Evolutionary conservation across 1,140 invertebrate genomes (phyloP).

Genomic region (Brachionus rubens): DNA sequence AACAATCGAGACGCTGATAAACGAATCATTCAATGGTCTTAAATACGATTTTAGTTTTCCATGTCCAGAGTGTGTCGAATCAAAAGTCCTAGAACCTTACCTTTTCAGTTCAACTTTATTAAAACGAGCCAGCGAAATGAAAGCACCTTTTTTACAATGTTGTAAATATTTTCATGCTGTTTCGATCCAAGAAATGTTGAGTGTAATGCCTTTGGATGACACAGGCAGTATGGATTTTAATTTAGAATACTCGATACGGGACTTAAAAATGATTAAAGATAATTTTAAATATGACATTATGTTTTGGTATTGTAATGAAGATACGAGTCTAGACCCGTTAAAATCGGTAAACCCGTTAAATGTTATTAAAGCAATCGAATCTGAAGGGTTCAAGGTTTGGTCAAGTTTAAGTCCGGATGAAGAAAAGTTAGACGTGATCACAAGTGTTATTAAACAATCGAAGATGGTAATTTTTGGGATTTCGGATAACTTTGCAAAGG

Average conservation of each 20-base stretch:
- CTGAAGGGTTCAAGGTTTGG: not conserved
- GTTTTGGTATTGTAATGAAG: constrained; percentile 51
- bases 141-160: constrained; percentile 58
- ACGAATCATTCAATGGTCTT: constrained; percentile 56
- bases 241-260: constrained; percentile 53
- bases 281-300: constrained; percentile 52
- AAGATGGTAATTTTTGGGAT: constrained; percentile 27
- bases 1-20: constrained; percentile 55
- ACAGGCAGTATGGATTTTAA: constrained; percentile 53
- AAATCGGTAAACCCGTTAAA: constrained; percentile 49
- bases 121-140: constrained; percentile 53
- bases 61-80: constrained; percentile 56
- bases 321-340: constrained; percentile 33
- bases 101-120: constrained; percentile 54
- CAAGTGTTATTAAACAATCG: not conserved
- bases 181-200: no score
- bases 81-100: not conserved
- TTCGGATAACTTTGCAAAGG: constrained; percentile 7
- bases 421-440: not conserved
- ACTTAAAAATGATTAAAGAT: constrained; percentile 52
- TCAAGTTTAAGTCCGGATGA: not conserved
- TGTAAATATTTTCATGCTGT: constrained; percentile 58
- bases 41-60: constrained; percentile 55
- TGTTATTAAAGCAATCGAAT: constrained; percentile 50
- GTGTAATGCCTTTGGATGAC: constrained; percentile 54